A percentile compares a stretch with the other conserved stretches of the same genome.
These are phyloP conservation scores for Metallyticus violacea DNA, from an alignment of 2,888 invertebrate genomes.

Conservation along the genomic window DNA sequence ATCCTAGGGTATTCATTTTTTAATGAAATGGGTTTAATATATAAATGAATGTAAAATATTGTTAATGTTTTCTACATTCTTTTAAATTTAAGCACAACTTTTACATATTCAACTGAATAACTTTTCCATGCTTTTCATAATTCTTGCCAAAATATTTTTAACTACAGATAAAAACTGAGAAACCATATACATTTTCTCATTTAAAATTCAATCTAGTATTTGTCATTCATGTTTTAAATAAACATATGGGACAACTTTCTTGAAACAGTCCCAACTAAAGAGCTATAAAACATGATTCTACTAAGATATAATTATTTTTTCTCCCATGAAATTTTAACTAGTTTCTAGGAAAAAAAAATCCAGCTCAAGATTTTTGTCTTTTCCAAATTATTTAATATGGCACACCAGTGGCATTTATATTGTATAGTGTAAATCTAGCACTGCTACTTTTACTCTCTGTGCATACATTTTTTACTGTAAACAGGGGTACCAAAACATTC, in stretches of 20 bases:
- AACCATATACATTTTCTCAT: not conserved
- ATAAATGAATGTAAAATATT: not conserved
- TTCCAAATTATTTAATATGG: not conserved
- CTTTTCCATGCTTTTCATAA: not conserved
- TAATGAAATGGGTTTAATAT: not conserved
- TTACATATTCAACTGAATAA: slow-evolving; percentile 24
- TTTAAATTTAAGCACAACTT: not conserved
- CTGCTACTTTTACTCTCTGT: not conserved
- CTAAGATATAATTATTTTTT: slow-evolving; percentile 22
- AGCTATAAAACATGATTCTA: slow-evolving; percentile 27
- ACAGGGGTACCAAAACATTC: not conserved
- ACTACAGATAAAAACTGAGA: not conserved
- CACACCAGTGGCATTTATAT: not conserved
- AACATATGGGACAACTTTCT: not conserved
- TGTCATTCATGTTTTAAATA: slow-evolving; percentile 6
- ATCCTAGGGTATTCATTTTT: too few relatives aligned
- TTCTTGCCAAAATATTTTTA: not conserved
- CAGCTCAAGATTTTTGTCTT: not conserved
- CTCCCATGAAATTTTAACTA: slow-evolving; percentile 22
- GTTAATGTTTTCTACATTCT: not conserved
- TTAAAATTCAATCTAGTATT: slow-evolving; percentile 9
- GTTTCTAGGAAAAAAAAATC: slow-evolving; percentile 13
- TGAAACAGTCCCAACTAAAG: slow-evolving; percentile 20
- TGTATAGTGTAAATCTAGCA: not conserved
- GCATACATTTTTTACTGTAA: not conserved